Percentiles rank a stretch among this genome's conserved stretches.
Conservation (phyloP, 2,113 vertebrate species). For the Rhabdornis inornatus region DNA sequence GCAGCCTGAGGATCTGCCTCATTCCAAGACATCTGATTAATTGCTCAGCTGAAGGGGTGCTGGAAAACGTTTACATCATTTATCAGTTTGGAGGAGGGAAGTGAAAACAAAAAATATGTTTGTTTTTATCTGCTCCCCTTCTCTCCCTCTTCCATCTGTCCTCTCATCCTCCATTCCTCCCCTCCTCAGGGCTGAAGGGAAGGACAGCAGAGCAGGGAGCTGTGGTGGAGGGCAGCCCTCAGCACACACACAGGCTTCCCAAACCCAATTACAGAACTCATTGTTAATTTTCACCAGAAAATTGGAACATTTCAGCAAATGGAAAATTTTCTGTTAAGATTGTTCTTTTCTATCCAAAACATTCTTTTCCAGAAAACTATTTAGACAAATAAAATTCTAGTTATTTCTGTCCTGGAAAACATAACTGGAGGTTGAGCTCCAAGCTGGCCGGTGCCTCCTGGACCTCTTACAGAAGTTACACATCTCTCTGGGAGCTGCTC, state of each 20-base stretch:
- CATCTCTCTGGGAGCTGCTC: not conserved
- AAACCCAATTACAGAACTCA: slow-evolving; percentile 24
- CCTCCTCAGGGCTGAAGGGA: not conserved
- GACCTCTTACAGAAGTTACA: slow-evolving; percentile 23
- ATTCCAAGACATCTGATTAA: slow-evolving; percentile 18
- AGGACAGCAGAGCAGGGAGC: not conserved
- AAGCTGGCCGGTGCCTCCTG: not conserved
- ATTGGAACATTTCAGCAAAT: slow-evolving; percentile 62
- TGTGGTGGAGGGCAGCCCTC: not conserved
- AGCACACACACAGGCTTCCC: not conserved
- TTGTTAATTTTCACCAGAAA: slow-evolving; percentile 60
- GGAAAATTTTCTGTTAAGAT: slow-evolving; percentile 38
- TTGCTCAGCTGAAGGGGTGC: not conserved
- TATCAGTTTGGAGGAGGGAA: slow-evolving; percentile 12
- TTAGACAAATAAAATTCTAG: slow-evolving; percentile 12
- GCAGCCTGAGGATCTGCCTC: slow-evolving; percentile 2
- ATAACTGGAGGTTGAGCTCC: not conserved
- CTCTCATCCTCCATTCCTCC: not conserved
- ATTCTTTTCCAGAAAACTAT: not conserved
- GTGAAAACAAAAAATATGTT: slow-evolving; percentile 22
- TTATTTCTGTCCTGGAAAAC: slow-evolving; percentile 47
- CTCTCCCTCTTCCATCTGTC: not conserved
- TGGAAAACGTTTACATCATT: slow-evolving; percentile 6
- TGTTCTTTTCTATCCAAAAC: slow-evolving; percentile 11
- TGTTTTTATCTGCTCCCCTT: slow-evolving; percentile 21